Evolutionary conservation across 2,113 vertebrate species (phyloP).

Genomic region (Vombatus ursinus): DNA sequence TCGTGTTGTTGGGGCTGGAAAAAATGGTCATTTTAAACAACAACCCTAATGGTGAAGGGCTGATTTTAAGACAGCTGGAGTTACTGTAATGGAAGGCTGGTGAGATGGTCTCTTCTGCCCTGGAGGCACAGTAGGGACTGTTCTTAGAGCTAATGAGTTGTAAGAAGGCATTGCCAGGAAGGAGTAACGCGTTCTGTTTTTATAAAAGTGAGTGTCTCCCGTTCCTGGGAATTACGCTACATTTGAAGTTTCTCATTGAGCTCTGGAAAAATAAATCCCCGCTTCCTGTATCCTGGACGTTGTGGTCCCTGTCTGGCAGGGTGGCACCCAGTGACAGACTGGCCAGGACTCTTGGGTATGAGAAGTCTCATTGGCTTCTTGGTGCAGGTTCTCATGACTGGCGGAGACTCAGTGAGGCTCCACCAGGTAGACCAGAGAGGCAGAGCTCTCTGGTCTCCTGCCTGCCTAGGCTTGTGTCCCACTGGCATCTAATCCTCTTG

Average conservation of each 20-base stretch:
- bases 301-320: background rate
- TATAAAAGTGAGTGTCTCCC: background rate
- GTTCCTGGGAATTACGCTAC: background rate
- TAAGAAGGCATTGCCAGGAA: background rate
- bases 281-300: background rate
- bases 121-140: background rate
- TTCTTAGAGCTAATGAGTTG: background rate
- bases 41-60: background rate
- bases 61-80: background rate
- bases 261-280: background rate
- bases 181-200: background rate
- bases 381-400: background rate
- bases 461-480: background rate
- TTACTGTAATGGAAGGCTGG: background rate
- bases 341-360: background rate
- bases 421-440: background rate
- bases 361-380: background rate
- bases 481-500: background rate
- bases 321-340: background rate
- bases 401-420: background rate
- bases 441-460: background rate
- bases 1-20: background rate
- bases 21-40: background rate
- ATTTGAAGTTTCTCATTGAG: background rate
- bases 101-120: background rate